Evolutionary conservation across 1,140 invertebrate species (phyloP).

Genomic region (Drosophila grimshawi): DNA sequence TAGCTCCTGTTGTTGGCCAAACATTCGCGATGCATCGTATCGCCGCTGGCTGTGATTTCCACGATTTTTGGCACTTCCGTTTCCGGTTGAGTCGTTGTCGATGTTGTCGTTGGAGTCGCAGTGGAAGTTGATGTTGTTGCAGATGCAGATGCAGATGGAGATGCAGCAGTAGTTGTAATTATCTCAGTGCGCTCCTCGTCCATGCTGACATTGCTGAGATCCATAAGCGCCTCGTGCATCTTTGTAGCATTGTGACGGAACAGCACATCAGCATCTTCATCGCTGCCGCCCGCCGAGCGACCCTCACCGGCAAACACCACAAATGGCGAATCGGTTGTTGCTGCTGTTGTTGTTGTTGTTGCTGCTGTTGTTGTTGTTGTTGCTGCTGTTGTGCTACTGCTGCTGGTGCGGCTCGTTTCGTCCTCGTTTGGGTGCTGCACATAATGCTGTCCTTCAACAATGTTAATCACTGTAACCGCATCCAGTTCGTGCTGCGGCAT

Average conservation of each 20-base stretch:
- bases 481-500: slow-evolving; percentile 40
- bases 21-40: slow-evolving; percentile 81
- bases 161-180: slow-evolving; percentile 44
- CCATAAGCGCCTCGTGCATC: slow-evolving; percentile 80
- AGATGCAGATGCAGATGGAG: background rate
- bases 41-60: slow-evolving; percentile 72
- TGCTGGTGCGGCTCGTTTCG: slow-evolving; percentile 44
- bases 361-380: slow-evolving; percentile 15
- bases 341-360: slow-evolving; percentile 38
- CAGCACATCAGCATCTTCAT: slow-evolving; percentile 51
- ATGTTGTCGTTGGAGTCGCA: slow-evolving; percentile 30
- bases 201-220: slow-evolving; percentile 89
- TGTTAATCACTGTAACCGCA: slow-evolving; percentile 67
- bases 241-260: slow-evolving; percentile 60
- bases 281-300: slow-evolving; percentile 49
- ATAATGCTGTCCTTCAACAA: slow-evolving; percentile 77
- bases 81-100: slow-evolving; percentile 59
- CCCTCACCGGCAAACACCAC: slow-evolving; percentile 68
- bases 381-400: slow-evolving; percentile 29
- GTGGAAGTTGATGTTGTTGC: slow-evolving; percentile 14
- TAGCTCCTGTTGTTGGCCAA: slow-evolving; percentile 75
- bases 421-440: slow-evolving; percentile 35
- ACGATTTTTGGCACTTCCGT: slow-evolving; percentile 79
- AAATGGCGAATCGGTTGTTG: slow-evolving; percentile 54
- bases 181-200: slow-evolving; percentile 86